Evolutionary conservation across 64 coral and sea anemone species (phyloP).

Genomic region (Porites australiensis): DNA sequence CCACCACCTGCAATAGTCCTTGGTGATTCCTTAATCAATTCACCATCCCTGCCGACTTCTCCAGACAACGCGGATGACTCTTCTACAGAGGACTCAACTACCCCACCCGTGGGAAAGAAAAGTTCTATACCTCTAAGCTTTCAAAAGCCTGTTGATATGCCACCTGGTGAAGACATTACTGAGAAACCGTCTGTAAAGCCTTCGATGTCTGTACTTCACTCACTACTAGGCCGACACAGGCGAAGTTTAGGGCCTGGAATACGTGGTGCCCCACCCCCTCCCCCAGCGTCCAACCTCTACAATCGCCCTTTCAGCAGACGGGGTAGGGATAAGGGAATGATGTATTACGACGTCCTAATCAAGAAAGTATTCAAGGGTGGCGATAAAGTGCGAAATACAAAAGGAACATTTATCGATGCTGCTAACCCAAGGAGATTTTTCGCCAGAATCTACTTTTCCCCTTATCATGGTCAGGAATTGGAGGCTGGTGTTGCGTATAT

Average conservation of each 20-base stretch:
- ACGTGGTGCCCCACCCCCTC: conserved; percentile 6
- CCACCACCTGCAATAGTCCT: neutral
- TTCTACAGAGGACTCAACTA: conserved; percentile 3
- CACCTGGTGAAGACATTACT: neutral
- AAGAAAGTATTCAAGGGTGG: conserved; percentile 34
- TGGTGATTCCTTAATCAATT: neutral
- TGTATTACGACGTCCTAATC: conserved; percentile 46
- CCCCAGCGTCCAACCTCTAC: neutral
- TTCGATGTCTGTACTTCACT: neutral
- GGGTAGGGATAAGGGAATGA: neutral
- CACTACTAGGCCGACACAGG: neutral
- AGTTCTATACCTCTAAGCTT: neutral
- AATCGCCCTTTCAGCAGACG: too few species aligned
- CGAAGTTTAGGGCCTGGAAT: neutral
- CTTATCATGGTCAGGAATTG: neutral
- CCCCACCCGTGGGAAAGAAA: neutral
- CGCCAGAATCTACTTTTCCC: conserved; percentile 15
- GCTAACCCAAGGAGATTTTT: conserved; percentile 22
- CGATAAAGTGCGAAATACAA: conserved; percentile 21
- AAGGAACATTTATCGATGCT: conserved; percentile 25
- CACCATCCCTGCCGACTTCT: too few species aligned
- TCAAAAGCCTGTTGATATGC: neutral
- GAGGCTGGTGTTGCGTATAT: conserved; percentile 20
- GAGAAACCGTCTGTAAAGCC: neutral
- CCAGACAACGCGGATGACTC: neutral